Evolutionary conservation across 2,888 invertebrate species (phyloP).

Genomic region (Diadegma fenestrale): DNA sequence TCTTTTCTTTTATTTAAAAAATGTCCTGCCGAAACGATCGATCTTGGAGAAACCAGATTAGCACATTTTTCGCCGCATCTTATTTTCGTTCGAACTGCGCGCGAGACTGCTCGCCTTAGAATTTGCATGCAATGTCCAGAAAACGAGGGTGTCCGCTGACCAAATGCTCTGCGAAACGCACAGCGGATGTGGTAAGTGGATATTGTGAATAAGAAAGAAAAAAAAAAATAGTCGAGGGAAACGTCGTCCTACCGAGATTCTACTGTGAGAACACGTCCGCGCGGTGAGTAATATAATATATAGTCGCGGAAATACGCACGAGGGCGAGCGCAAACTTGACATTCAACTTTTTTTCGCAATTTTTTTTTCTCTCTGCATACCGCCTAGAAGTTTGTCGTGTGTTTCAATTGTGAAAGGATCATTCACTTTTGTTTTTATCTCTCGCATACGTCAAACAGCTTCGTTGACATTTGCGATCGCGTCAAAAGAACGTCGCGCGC

Average conservation of each 20-base stretch:
- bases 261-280: constrained; percentile 23
- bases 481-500: not conserved
- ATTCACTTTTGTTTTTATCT: not conserved
- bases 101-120: not conserved
- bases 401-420: not conserved
- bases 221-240: constrained; percentile 28
- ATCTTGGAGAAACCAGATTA: constrained; percentile 24
- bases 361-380: not conserved
- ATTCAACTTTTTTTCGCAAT: not conserved
- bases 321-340: constrained; percentile 40
- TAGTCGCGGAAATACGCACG: constrained; percentile 15
- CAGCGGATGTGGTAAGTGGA: constrained; percentile 58
- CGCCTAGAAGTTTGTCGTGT: not conserved
- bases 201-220: constrained; percentile 29
- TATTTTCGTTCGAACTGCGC: not conserved
- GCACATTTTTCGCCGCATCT: constrained; percentile 2
- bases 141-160: constrained; percentile 24
- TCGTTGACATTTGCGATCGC: not conserved
- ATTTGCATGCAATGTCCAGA: constrained; percentile 1
- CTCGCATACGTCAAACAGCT: not conserved
- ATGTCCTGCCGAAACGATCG: constrained; percentile 6
- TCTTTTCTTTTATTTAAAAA: constrained; percentile 23
- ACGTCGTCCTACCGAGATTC: constrained; percentile 31
- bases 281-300: constrained; percentile 17
- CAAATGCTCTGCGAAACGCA: constrained; percentile 35